phyloP scores from a whole-genome alignment of 1,140 invertebrate species.

The Phymastichus coffea region DNA sequence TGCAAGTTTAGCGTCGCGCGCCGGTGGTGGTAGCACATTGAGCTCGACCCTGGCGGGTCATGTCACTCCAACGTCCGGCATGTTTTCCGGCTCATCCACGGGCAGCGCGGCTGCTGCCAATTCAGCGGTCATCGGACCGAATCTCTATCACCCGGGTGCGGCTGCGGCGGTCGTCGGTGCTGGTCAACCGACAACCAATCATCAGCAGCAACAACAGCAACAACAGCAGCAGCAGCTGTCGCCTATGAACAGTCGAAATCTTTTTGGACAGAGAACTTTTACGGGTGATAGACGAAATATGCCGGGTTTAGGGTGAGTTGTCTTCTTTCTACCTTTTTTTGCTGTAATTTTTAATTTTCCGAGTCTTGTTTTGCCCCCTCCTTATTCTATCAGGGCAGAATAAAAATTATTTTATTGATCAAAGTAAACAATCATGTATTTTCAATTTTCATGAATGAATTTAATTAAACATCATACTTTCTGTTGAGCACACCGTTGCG shows the following conservation, averaged over 20 bases:
- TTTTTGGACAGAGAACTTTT: conserved; percentile 76
- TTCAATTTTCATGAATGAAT: no score
- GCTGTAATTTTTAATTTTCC: no score
- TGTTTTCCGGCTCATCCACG: conserved; percentile 61
- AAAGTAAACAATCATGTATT: not conserved
- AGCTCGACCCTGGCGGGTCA: conserved; percentile 67
- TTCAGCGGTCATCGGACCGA: conserved; percentile 49
- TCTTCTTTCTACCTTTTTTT: conserved; percentile 20
- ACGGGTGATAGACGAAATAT: conserved; percentile 77
- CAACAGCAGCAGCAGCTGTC: conserved; percentile 62
- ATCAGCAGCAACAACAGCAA: conserved; percentile 57
- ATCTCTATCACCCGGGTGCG: conserved; percentile 44
- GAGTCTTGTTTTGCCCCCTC: no score
- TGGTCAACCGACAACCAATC: conserved; percentile 41
- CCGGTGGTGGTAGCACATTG: conserved; percentile 60
- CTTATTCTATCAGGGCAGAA: no score
- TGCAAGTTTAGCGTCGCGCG: conserved; percentile 63
- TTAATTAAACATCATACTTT: no score
- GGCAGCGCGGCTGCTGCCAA: conserved; percentile 50
- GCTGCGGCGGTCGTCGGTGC: conserved; percentile 37
- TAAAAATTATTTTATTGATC: no score
- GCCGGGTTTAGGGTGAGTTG: conserved; percentile 65
- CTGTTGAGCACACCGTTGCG: no score
- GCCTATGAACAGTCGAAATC: conserved; percentile 64
- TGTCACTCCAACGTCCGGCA: conserved; percentile 70